Base-by-base conservation (phyloP, 2,113 vertebrate species). In the Oophaga pumilio region DNA sequence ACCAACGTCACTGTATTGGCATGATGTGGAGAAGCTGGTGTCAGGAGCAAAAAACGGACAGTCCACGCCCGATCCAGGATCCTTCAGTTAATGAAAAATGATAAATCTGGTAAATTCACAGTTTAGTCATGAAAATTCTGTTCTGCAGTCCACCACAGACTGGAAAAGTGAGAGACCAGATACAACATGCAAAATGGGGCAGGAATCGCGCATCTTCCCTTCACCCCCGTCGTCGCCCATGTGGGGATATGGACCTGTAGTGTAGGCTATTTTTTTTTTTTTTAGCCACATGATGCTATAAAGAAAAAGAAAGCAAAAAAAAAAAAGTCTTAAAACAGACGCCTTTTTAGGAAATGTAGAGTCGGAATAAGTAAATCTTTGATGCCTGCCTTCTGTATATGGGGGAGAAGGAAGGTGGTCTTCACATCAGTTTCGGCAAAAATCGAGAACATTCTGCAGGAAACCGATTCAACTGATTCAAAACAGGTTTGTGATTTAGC, bases 61-160 rank as follows among this genome's bases (percentile, higher is more conserved):
- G 60, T 82, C 43, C 24, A 22, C 17, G 26, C 79, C 81, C 8
- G 81, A 49, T 49, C 64, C 81, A n/a, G 50, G 26, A 52, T 52
- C 22, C 60, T 68, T 50, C 59, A 43, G 49, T 62, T 80, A 60
- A 22, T 0, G 20, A 52, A 22, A 66, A 8, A 82, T 49, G 10
- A 56, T 24, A 24, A 66, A 50, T n/a, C 20, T 64, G 76, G 18
- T 52, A 62, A 73, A 84, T 88, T 88, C 87, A 88, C 87, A 88
- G 87, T 76, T 88, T 83, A 83, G 80, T 64, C 49, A 52, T 28
- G 33, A 11, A 79, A 62, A 26, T 78, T 68, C 43, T 83, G 64
- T 69, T 62, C 17, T 22, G 52, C 76, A 79, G 14, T 26, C 62
- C 66, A 53, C 62, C 64, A 24, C n/a, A 82, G 13, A 57, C 33